Evolutionary conservation across 1,140 invertebrate genomes (phyloP).

Genomic region (Brachionus rubens): DNA sequence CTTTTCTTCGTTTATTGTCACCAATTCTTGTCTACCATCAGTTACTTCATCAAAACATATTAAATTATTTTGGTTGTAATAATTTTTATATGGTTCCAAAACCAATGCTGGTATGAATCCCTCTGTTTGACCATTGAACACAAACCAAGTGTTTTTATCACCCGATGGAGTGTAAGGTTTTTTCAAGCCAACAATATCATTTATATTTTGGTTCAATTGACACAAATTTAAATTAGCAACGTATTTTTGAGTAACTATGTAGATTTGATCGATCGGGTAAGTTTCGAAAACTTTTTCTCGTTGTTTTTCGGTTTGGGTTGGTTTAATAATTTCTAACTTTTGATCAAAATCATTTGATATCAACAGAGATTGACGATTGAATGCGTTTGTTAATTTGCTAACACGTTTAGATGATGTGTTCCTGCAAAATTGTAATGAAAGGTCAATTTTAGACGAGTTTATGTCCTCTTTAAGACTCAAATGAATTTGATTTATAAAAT

Average conservation of each 20-base stretch:
- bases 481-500: not conserved
- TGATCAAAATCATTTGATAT: not conserved
- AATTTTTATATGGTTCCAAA: not conserved
- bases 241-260: conserved; percentile 27
- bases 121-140: not conserved
- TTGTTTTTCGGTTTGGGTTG: not conserved
- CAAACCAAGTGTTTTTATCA: conserved; percentile 32
- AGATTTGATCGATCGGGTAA: conserved; percentile 27
- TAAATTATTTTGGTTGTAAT: conserved; percentile 6
- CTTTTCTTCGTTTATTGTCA: not conserved
- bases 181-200: conserved; percentile 40
- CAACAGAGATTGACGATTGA: not conserved
- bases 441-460: not conserved
- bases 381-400: not conserved
- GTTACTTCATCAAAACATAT: conserved; percentile 32
- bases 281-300: not conserved
- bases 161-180: not conserved
- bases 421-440: not conserved
- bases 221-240: not conserved
- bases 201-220: conserved; percentile 12
- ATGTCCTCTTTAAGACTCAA: not conserved
- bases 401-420: not conserved
- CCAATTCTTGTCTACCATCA: not conserved
- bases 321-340: not conserved
- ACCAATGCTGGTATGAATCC: conserved; percentile 17